phyloP scores from a whole-genome alignment of 2,113 vertebrate species.

The Maccullochella peelii region DNA sequence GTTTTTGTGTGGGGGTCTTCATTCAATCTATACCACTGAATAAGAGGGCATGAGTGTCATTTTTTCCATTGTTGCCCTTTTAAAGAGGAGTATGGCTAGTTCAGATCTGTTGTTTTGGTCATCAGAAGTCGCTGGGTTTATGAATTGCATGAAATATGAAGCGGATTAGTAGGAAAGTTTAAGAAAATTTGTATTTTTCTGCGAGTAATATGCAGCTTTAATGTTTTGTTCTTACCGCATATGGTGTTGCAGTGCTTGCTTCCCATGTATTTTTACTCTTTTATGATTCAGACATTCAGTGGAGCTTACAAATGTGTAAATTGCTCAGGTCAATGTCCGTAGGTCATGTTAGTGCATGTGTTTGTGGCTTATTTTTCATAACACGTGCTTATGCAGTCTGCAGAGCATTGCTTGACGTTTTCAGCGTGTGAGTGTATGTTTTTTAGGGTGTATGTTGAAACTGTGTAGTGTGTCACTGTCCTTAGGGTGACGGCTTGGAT shows the following conservation, averaged over 20 bases:
- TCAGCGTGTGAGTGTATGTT: neutral
- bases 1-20: slow-evolving; percentile 48
- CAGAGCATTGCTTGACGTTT: neutral
- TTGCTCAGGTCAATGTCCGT: slow-evolving; percentile 21
- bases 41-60: slow-evolving; percentile 49
- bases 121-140: neutral
- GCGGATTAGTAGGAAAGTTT: neutral
- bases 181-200: neutral
- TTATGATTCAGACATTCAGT: slow-evolving; percentile 2
- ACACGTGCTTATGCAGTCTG: neutral
- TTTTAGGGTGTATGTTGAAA: neutral
- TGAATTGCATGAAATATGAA: slow-evolving; percentile 14
- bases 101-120: slow-evolving; percentile 21
- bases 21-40: slow-evolving; percentile 42
- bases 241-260: neutral
- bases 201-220: neutral
- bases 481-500: slow-evolving; percentile 13
- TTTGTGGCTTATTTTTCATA: slow-evolving; percentile 14
- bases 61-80: slow-evolving; percentile 45
- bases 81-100: slow-evolving; percentile 12
- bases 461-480: neutral
- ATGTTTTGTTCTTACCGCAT: neutral
- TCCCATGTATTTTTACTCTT: neutral
- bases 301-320: slow-evolving; percentile 4
- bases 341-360: slow-evolving; percentile 10